Conservation (phyloP, 2,888 invertebrate genomes). For the Hyalella azteca region DNA sequence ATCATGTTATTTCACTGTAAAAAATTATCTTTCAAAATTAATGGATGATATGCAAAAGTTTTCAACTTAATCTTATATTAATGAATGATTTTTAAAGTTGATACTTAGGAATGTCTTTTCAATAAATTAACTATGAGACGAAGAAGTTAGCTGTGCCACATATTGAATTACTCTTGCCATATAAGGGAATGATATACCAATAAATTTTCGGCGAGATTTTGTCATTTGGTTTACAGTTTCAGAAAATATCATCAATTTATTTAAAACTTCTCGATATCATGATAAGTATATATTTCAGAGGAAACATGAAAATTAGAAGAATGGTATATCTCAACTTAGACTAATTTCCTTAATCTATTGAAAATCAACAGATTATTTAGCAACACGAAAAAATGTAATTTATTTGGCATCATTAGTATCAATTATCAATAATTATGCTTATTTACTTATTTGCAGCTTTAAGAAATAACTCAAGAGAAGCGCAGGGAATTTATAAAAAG, state of each 20-base stretch:
- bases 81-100: too few relatives aligned
- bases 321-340: constrained; percentile 20
- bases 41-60: too few relatives aligned
- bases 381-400: constrained; percentile 17
- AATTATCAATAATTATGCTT: constrained; percentile 16
- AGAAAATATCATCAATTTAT: background rate
- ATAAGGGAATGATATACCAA: too few relatives aligned
- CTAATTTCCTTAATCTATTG: constrained; percentile 32
- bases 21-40: too few relatives aligned
- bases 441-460: constrained; percentile 21
- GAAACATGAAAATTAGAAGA: background rate
- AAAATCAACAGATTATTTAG: constrained; percentile 17
- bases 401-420: background rate
- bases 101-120: too few relatives aligned
- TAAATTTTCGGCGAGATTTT: too few relatives aligned
- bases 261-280: background rate
- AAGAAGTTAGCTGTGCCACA: too few relatives aligned
- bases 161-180: too few relatives aligned
- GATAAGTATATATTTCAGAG: constrained; percentile 14
- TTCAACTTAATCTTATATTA: too few relatives aligned
- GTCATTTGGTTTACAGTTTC: too few relatives aligned
- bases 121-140: too few relatives aligned
- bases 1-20: too few relatives aligned
- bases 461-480: constrained; percentile 12
- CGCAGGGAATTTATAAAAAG: constrained; percentile 20